Evolutionary conservation across 1,140 invertebrate genomes (phyloP).

Genomic region (Atopsyche davidsoni): DNA sequence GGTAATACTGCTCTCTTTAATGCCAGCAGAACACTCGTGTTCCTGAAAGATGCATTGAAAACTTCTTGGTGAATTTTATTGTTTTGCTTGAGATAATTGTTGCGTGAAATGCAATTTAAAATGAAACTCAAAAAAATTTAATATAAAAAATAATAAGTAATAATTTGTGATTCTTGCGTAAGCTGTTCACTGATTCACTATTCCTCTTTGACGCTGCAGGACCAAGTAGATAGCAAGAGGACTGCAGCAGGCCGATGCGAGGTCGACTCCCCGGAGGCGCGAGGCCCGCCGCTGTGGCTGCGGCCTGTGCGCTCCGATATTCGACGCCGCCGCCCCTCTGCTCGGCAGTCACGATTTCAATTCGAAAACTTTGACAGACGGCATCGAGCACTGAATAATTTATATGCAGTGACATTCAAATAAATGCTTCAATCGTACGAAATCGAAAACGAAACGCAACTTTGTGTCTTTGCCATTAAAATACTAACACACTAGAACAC

Average conservation of each 20-base stretch:
- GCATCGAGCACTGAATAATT: conserved; percentile 17
- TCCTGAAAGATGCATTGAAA: too few species aligned
- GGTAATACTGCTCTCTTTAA: too few species aligned
- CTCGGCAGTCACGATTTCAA: conserved; percentile 24
- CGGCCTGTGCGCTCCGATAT: not conserved
- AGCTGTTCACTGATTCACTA: not conserved
- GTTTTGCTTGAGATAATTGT: too few species aligned
- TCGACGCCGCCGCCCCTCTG: conserved; percentile 9
- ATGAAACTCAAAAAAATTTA: too few species aligned
- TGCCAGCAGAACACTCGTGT: too few species aligned
- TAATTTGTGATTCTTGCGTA: not conserved
- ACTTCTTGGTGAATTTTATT: too few species aligned
- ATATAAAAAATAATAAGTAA: too few species aligned
- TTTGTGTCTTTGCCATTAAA: conserved; percentile 23
- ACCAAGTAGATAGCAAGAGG: not conserved
- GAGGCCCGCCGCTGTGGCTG: not conserved
- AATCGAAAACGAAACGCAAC: conserved; percentile 19
- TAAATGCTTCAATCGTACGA: conserved; percentile 23
- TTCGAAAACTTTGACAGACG: conserved; percentile 21
- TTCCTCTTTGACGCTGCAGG: not conserved
- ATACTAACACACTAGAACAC: too few species aligned
- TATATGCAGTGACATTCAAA: conserved; percentile 23
- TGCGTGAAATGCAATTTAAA: too few species aligned
- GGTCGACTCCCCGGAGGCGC: too few species aligned
- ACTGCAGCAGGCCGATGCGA: not conserved